phyloP scores from a whole-genome alignment of 2,797 vertebrate genomes.

The Girardinus metallicus region DNA sequence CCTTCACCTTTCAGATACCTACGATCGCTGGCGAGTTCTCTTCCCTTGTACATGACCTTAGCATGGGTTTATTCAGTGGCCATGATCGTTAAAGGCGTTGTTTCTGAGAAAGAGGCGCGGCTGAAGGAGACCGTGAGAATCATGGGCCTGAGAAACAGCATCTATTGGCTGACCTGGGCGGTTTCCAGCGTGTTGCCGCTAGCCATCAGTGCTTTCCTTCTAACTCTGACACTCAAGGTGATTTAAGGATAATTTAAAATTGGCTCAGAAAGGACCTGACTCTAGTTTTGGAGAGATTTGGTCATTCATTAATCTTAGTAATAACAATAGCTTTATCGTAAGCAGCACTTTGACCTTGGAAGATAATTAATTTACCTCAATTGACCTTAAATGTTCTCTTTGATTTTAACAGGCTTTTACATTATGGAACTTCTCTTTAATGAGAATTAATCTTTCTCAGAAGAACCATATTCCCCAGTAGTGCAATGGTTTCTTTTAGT shows the following conservation, averaged over 20 bases:
- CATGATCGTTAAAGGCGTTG: slow-evolving; percentile 92
- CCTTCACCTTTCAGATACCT: slow-evolving; percentile 84
- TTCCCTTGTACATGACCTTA: slow-evolving; percentile 95
- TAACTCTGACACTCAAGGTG: slow-evolving; percentile 93
- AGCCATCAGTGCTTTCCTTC: slow-evolving; percentile 84
- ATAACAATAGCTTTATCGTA: background rate
- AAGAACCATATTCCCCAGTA: background rate
- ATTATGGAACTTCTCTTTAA: background rate
- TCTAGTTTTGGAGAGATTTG: slow-evolving; percentile 53
- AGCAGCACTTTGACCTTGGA: background rate
- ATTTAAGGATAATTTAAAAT: slow-evolving; percentile 68
- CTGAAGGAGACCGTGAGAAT: slow-evolving; percentile 95
- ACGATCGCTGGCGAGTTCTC: slow-evolving; percentile 86
- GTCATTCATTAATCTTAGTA: background rate
- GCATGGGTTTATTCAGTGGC: slow-evolving; percentile 98
- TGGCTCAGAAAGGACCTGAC: slow-evolving; percentile 59
- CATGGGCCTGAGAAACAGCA: slow-evolving; percentile 89
- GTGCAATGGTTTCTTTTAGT: slow-evolving; percentile 25
- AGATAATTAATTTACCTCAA: background rate
- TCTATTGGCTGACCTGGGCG: slow-evolving; percentile 96
- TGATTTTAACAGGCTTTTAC: background rate
- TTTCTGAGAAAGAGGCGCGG: slow-evolving; percentile 93
- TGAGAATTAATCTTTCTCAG: background rate
- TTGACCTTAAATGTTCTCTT: slow-evolving; percentile 9
- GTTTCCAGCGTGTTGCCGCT: slow-evolving; percentile 88